Evolutionary conservation across 2,888 invertebrate species (phyloP).

Genomic region (Phaedon cochleariae): DNA sequence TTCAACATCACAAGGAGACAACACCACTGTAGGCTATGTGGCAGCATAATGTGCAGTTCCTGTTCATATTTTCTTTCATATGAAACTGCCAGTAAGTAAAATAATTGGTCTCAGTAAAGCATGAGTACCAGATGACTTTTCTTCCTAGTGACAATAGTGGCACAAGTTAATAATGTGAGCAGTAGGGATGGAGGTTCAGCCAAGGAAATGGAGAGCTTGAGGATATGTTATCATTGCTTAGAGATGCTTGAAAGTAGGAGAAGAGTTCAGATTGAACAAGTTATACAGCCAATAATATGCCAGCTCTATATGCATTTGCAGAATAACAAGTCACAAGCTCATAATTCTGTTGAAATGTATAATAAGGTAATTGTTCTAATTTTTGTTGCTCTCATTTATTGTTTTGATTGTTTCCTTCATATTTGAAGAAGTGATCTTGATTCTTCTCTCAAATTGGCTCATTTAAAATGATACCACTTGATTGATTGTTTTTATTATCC

Average conservation of each 20-base stretch:
- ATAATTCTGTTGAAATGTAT: constrained; percentile 71
- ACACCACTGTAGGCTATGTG: constrained; percentile 96
- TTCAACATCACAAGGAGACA: constrained; percentile 89
- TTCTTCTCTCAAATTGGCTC: no score
- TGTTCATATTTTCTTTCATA: constrained; percentile 88
- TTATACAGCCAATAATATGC: constrained; percentile 79
- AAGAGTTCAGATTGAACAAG: constrained; percentile 81
- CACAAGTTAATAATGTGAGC: constrained; percentile 52
- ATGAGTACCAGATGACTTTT: constrained; percentile 7
- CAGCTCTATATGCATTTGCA: constrained; percentile 86
- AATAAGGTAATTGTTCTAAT: constrained; percentile 51
- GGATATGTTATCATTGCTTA: constrained; percentile 80
- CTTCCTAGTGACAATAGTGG: constrained; percentile 57
- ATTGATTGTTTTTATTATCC: no score
- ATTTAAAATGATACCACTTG: no score
- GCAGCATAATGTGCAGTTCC: constrained; percentile 90
- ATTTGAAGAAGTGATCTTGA: no score
- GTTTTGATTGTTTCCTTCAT: no score
- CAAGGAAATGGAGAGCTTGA: constrained; percentile 68
- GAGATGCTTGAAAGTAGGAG: constrained; percentile 82
- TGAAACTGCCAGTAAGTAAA: constrained; percentile 76
- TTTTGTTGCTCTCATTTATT: no score
- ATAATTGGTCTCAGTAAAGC: not conserved
- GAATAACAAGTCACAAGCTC: constrained; percentile 76
- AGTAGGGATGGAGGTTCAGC: constrained; percentile 46